Percentiles rank a stretch among this genome's conserved stretches.
Conservation (phyloP, 1,140 invertebrate genomes). For the Drosophila nasuta region DNA sequence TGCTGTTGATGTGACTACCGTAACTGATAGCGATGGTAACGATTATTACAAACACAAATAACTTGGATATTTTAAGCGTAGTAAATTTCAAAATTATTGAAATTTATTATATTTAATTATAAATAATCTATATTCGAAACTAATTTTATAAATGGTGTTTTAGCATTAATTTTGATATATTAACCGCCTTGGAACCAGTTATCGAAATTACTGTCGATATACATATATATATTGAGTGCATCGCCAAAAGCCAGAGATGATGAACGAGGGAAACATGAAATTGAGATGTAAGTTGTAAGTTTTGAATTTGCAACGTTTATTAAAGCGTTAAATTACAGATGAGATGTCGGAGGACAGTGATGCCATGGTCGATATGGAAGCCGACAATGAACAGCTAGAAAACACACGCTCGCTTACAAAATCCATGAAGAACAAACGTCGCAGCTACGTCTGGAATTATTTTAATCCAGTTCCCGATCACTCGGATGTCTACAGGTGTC, state of each 20-base stretch:
- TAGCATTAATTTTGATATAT: neutral
- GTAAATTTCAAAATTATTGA: neutral
- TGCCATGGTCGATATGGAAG: conserved; percentile 24
- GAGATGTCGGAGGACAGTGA: conserved; percentile 33
- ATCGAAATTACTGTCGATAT: conserved; percentile 18
- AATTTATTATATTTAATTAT: neutral
- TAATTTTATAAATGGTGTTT: neutral
- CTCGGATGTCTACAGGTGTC: conserved; percentile 43
- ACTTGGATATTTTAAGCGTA: neutral
- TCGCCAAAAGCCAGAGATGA: conserved; percentile 12
- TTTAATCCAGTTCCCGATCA: conserved; percentile 50
- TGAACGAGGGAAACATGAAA: conserved; percentile 41
- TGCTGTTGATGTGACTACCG: conserved; percentile 8
- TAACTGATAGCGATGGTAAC: neutral
- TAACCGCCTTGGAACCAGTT: conserved; percentile 17
- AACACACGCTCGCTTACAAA: conserved; percentile 36
- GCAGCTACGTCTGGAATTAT: conserved; percentile 62
- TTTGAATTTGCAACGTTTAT: conserved; percentile 21
- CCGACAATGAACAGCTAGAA: conserved; percentile 22
- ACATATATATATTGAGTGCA: conserved; percentile 19
- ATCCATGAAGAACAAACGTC: conserved; percentile 33
- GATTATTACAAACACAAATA: neutral
- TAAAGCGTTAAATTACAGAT: neutral
- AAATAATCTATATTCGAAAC: neutral
- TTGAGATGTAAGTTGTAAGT: conserved; percentile 22